Evolutionary conservation across 2,888 invertebrate species (phyloP), one percentile per base, ranked within the genome.

Genomic region (Dioctria linearis): DNA sequence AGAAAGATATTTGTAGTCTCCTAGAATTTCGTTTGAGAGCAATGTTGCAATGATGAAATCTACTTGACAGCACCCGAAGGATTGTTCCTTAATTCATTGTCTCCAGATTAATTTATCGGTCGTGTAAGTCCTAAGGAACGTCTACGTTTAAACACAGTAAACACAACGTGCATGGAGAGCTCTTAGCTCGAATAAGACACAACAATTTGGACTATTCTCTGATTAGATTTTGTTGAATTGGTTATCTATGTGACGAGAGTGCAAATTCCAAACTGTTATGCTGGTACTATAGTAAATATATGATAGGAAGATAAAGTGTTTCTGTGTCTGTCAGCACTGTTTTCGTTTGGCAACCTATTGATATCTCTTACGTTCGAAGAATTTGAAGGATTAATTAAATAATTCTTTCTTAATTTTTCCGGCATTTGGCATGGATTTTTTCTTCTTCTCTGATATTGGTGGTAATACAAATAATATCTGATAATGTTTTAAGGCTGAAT

Each of bases 221-320:
- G 73, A 73, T 73, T 73, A 59, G 73, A 73, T 73, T 73, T 73
- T 73, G 57, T 42, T 59, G 73, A 73, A 73, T 73, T 73, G 73
- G 73, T 73, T 73, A 25, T 25, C 25, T 25, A 73, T 57, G 59
- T 73, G 73, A 57, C 73, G 5, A 57, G 57, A 73, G 25, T 73
- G 73, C 73, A 73, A 73, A 73, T 73, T 54, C 3, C 54, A n/a
- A 25, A n/a, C 54, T 11, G 46, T n/a, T 4, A 54, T 54, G 54
- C 25, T 25, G 54, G n/a, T 46, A 46, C 25, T 25, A 25, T 25
- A 25, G 25, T 25, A 25, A 25, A 25, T 25, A 25, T 25, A 25
- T 25, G 25, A 25, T 46, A 11, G 54, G 11, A 54, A 25, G 25
- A 25, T 25, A 25, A 54, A 54, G 54, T 54, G 54, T 25, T 25